Base-by-base conservation (phyloP, 2,888 invertebrate species). In the Trissolcus japonicus region DNA sequence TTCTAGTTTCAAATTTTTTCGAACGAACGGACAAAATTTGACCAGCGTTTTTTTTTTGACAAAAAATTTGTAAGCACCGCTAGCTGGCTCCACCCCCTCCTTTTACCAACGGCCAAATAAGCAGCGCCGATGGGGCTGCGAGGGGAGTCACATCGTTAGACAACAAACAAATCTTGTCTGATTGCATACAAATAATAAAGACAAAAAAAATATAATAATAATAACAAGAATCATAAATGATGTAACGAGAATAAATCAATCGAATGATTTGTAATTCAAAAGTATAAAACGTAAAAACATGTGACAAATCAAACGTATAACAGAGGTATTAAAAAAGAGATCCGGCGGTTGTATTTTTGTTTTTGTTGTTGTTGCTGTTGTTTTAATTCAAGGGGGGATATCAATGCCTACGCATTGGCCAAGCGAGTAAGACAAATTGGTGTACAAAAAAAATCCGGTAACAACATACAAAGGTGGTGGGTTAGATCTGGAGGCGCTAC, bases 11-110 rank as follows among this genome's bases (percentile, higher is more conserved):
- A 11, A 11, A 1, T 11, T 35, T 35, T 19, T 51, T 51, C 51
- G 51, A 51, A 63, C 84, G 82, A 81, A 83, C 82, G 82, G 82
- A 78, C 71, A 71, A 82, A 74, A 79, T 83, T 55, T 82, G 84
- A 86, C 86, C 86, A 86, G 86, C 86, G 86, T 86, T 81, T 35
- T 35, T 35, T 35, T 35, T 35, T 35, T 35, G 35, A 35, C 35
- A 35, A 80, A 84, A 80, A 84, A 83, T 83, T 61, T 35, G 35
- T 35, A 87, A 86, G 84, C 86, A 87, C 86, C 88, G 87, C 86
- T 86, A 86, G 88, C 89, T 88, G 89, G 89, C 89, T 89, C 88
- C 87, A 89, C 86, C 88, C 89, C 88, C 88, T 87, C 87, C 86
- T 87, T 87, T 88, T 85, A 86, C 86, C 85, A 86, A 83, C 85